Conservation (phyloP, 2,888 invertebrate species). For the Archips xylosteana region DNA sequence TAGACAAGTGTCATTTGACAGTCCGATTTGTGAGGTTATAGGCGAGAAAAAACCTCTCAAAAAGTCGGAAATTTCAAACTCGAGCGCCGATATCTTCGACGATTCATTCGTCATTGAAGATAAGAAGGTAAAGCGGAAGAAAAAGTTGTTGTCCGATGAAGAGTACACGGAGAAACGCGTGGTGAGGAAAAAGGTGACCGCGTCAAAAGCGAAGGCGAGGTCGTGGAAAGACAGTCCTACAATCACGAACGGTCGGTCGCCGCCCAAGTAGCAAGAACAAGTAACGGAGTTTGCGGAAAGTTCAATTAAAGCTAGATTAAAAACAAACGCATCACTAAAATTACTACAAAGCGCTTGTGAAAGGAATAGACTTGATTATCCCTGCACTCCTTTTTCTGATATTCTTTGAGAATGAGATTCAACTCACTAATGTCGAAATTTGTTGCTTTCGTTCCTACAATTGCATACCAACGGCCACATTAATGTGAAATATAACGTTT, state of each 20-base stretch:
- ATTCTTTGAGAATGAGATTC: too few species aligned
- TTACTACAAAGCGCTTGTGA: not conserved
- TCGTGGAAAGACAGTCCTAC: constrained; percentile 73
- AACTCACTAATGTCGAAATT: too few species aligned
- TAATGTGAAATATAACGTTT: too few species aligned
- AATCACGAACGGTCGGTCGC: constrained; percentile 71
- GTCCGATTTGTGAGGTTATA: constrained; percentile 69
- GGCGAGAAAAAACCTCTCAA: constrained; percentile 55
- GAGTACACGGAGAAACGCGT: constrained; percentile 69
- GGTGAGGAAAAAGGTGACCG: constrained; percentile 69
- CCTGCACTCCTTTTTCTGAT: too few species aligned
- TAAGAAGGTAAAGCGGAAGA: constrained; percentile 68
- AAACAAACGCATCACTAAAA: not conserved
- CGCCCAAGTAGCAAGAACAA: constrained; percentile 57
- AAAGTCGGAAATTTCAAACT: constrained; percentile 55
- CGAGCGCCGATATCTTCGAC: constrained; percentile 78
- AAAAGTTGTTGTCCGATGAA: constrained; percentile 66
- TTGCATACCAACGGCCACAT: too few species aligned
- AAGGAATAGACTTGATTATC: not conserved
- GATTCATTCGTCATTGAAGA: constrained; percentile 73
- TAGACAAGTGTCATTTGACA: constrained; percentile 73
- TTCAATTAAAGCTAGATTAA: not conserved
- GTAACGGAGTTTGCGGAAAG: not conserved
- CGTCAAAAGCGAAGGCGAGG: constrained; percentile 60
- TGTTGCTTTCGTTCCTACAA: too few species aligned